Evolutionary conservation across 1,140 invertebrate species (phyloP).

Genomic region (Listronotus oregonensis): DNA sequence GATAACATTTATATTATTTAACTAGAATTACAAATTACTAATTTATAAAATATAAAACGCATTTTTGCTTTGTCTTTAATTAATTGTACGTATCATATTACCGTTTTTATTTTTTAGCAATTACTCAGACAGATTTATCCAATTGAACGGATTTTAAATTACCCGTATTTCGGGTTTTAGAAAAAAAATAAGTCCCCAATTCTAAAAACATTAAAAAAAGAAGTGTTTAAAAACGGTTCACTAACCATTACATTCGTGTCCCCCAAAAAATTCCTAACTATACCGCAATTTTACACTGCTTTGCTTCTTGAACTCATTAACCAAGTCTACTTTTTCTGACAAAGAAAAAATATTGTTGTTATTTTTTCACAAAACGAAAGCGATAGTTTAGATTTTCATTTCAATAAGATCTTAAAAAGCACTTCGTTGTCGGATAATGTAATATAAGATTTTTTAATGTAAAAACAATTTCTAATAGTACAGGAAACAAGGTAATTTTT

Average conservation of each 20-base stretch:
- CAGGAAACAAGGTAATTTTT: too few relatives aligned
- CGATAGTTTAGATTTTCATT: background rate
- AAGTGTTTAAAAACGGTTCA: slow-evolving; percentile 13
- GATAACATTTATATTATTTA: too few relatives aligned
- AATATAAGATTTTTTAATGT: too few relatives aligned
- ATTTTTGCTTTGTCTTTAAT: too few relatives aligned
- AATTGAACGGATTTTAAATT: slow-evolving; percentile 3
- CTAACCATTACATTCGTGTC: slow-evolving; percentile 14
- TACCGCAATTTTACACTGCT: slow-evolving; percentile 15
- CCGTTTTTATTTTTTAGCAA: background rate
- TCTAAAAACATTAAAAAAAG: too few relatives aligned
- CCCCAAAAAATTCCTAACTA: slow-evolving; percentile 5
- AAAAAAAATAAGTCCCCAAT: background rate
- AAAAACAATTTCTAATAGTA: too few relatives aligned
- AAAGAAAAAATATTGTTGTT: background rate
- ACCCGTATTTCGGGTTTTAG: background rate
- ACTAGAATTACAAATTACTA: too few relatives aligned
- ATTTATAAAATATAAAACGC: too few relatives aligned
- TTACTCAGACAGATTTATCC: background rate
- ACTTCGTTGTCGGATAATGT: too few relatives aligned
- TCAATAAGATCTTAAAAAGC: background rate
- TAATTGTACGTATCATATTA: too few relatives aligned
- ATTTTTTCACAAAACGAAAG: background rate
- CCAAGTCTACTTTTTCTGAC: too few relatives aligned
- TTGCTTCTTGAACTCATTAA: background rate